Evolutionary conservation across 1,140 invertebrate genomes (phyloP), one percentile per base, ranked within the genome.

Genomic region (Euborellia annulipes): DNA sequence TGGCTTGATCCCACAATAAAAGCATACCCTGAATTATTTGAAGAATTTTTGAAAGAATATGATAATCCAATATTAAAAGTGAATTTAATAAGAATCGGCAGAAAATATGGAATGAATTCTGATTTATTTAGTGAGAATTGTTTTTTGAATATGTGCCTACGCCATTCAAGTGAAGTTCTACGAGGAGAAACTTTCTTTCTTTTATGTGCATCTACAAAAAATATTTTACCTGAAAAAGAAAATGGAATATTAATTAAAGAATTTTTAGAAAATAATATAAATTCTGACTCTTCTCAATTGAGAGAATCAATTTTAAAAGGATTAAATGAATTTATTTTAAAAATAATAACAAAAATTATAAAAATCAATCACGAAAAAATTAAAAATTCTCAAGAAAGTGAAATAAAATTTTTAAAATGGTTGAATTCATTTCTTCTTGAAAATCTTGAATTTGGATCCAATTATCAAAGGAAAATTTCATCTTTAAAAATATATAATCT

Each of bases 381-480:
- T 27, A 11, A 27, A 6, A 27, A 27, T 6, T 6, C 11, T 11
- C 23, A 27, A 27, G 23, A 27, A 27, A n/a, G 4, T 27, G 23
- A 27, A 27, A 43, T 32, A 13, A 41, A 54, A n/a, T 65, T 70
- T 48, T 48, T 66, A n/a, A 48, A 65, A 20, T 70, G 67, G 67
- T 48, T 75, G n/a, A 55, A 68, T 45, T 48, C 52, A 23, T 61
- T 70, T 36, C 52, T 71, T 9, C 50, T 68, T 34, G 52, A 62
- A 27, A 69, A 65, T 50, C 58, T 74, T 3, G 58, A 63, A 49
- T 60, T 66, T 36, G 68, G 66, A 20, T 64, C 64, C n/a, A 66
- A 66, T 52, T 76, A 72, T 54, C 72, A 76, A 54, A 51, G 71
- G 21, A 67, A 63, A 51, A 62, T 65, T 36, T 50, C 67, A n/a